Base-by-base conservation (phyloP, 2,888 invertebrate genomes). In the Athripsodes cinereus region DNA sequence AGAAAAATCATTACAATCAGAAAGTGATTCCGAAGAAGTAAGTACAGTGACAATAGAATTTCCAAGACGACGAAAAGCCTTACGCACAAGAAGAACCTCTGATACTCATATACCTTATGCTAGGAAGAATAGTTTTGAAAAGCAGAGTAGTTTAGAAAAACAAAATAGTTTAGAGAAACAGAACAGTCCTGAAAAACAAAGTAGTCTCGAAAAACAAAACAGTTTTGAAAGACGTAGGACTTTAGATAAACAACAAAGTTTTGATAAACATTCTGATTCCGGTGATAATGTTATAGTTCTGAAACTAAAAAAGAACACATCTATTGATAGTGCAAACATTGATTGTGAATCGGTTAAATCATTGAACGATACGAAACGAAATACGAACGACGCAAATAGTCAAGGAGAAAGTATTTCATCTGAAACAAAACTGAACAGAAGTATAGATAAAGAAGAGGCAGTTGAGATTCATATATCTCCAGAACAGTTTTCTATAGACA, bases 31-130 rank as follows among this genome's bases (percentile, higher is more conserved):
- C 0, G 74, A 67, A 13, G 78, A 78, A 48, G 73, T 78, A 0
- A 78, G 77, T 65, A 79, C 78, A 0, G 75, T 79, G 1, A 79
- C 79, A 11, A 78, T 79, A 1, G 79, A 79, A 61, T 78, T 79
- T 66, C 79, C 79, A 0, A 72, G 76, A 58, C 68, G 79, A 67
- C 68, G 75, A 49, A 79, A 79, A 53, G 40, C 53, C 1, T n/a
- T 60, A 65, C 70, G 76, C 59, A 74, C 73, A 0, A 68, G 77
- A 50, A 69, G 75, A 54, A 70, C 73, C 1, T 76, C 78, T 1
- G 79, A 79, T 62, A 75, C 71, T 61, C 78, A 70, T 66, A 66
- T 69, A 8, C 44, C 44, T 3, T 61, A 59, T 20, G 54, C 55
- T 18, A 22, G 61, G 20, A 61, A 63, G 34, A 63, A 60, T 26